Base-by-base conservation (phyloP, 2,113 vertebrate species). In the Dunckerocampus dactyliophorus region DNA sequence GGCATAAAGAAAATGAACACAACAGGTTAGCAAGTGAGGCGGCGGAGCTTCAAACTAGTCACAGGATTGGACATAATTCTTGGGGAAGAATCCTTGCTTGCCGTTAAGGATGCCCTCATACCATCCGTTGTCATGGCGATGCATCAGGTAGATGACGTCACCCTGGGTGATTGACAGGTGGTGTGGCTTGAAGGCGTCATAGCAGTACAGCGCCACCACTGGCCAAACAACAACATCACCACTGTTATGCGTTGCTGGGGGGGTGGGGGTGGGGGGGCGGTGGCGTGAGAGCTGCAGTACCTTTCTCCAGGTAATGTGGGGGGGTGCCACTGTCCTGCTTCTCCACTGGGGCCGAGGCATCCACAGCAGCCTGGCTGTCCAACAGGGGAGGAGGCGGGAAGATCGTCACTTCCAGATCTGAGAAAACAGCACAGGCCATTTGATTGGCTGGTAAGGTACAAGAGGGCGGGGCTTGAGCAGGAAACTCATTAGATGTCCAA, bases 131-230 rank as follows among this genome's bases (percentile, higher is more conserved):
- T 92, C 92, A 3, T 93, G 94, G 81, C 92, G 96, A 90, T 88
- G 91, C 39, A 91, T 94, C 86, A 98, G 82, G 15, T 94, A 96
- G 80, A 98, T 92, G 77, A 97, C 83, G 80, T 95, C 92, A n/a
- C 94, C 95, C 84, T 93, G 89, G 57, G 91, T 76, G 82, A 98
- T 92, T 0, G 92, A 86, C 63, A 98, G 88, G 84, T 98, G 95
- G 1, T 93, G 94, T 11, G 93, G 92, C 71, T 96, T 96, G 58
- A 90, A 88, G 47, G 93, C 90, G n/a, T 92, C 84, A 43, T 94
- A 98, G 86, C 83, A 89, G 74, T 97, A 97, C 73, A 97, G 93
- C 19, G 92, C 96, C 89, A 95, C 93, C 90, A 97, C 96, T 97
- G 86, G 72, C 77, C 50, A 83, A 47, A 80, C 51, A 75, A 22